Percentiles rank a stretch among this genome's conserved stretches.
Evolutionary conservation across 2,113 vertebrate species (phyloP).

Genomic region (Ahaetulla prasina): DNA sequence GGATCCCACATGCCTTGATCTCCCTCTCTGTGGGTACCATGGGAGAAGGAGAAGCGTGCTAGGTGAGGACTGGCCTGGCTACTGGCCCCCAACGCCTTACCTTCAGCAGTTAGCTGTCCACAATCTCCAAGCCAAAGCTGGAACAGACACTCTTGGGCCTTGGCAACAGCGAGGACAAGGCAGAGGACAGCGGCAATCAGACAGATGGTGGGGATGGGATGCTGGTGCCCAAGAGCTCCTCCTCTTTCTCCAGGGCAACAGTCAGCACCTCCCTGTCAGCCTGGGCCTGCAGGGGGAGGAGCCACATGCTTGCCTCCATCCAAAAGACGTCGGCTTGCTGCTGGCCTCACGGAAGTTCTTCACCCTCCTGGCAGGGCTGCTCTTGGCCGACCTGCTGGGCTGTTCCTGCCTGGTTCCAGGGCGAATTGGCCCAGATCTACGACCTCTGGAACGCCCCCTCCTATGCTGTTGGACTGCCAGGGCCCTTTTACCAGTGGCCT

Average conservation of each 20-base stretch:
- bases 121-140: constrained; percentile 93
- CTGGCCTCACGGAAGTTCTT: no score
- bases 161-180: constrained; percentile 81
- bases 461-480: no score
- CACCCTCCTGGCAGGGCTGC: no score
- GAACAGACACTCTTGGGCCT: constrained; percentile 92
- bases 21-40: neutral
- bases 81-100: constrained; percentile 55
- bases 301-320: no score
- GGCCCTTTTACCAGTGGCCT: no score
- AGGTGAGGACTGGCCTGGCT: neutral
- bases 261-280: constrained; percentile 86
- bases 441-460: no score
- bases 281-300: constrained; percentile 75
- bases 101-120: constrained; percentile 95
- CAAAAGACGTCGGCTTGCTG: no score
- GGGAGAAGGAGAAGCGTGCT: constrained; percentile 15
- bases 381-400: no score
- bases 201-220: constrained; percentile 82
- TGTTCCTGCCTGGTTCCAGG: no score
- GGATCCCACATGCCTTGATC: no score
- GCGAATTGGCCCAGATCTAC: no score
- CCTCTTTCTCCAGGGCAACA: constrained; percentile 85
- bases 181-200: constrained; percentile 80
- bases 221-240: constrained; percentile 84